Evolutionary conservation across 2,888 invertebrate species (phyloP), one percentile per base, ranked within the genome.

Genomic region (Aelia acuminata): DNA sequence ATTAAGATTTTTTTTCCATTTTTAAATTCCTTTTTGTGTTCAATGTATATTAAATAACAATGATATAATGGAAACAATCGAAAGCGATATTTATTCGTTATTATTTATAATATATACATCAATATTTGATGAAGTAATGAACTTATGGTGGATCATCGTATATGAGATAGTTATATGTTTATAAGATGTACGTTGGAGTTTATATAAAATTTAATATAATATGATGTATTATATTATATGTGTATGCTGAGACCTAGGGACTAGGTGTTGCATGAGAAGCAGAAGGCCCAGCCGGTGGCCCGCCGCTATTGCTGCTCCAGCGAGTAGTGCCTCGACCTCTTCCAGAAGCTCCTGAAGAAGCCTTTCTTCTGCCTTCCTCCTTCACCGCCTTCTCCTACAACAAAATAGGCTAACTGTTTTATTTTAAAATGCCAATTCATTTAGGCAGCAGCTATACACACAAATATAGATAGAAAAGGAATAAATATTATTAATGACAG

Each of bases 321-420:
- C 90, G 97, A 97, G 92, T 97, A 96, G 92, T 97, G 96, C 91
- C 96, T 95, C 91, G 97, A 97, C 91, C 96, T 95, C 93, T 97
- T 97, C 97, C 97, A 97, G 91, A 97, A 95, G 92, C 95, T 96
- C 93, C 96, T 96, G 93, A 97, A 97, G 93, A 97, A 97, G 90
- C 97, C 96, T 93, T 96, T 96, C 92, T 97, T 96, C 93, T 96
- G 97, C 91, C 96, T 96, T 91, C 90, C 88, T 15, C 90, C 90
- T 89, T 91, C 91, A 89, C 91, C 91, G 90, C 91, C 91, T 90
- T 91, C 91, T 89, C 91, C 91, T 91, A 91, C 91, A 91, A 91
- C 89, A 90, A 91, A 91, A 92, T 90, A 89, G 90, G 90, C 87
- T 88, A 49, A 57, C 49, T 84, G 89, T 87, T 90, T 84, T 90